Evolutionary conservation across 2,113 vertebrate genomes (phyloP).

Genomic region (Phoxinus phoxinus): DNA sequence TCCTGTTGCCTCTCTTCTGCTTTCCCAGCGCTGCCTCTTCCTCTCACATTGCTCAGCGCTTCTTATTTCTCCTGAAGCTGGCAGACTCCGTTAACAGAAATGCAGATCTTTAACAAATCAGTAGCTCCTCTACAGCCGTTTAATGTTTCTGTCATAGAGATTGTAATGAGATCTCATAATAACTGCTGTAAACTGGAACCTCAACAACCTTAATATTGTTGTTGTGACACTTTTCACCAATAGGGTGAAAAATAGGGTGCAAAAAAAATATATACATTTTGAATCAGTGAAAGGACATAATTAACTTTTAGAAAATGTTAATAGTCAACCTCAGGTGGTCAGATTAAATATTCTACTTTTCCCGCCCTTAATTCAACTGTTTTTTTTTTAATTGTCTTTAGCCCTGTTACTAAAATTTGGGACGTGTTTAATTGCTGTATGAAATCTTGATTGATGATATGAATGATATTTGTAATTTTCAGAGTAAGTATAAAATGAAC

Average conservation of each 20-base stretch:
- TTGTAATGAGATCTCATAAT: background rate
- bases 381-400: no score
- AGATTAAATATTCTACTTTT: no score
- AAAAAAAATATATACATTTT: background rate
- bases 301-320: no score
- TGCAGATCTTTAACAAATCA: constrained; percentile 24
- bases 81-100: background rate
- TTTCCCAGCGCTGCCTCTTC: background rate
- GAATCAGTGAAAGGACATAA: background rate
- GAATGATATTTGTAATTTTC: no score
- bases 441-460: no score
- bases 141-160: background rate
- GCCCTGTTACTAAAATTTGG: no score
- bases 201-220: background rate
- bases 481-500: no score
- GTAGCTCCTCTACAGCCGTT: background rate
- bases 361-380: no score
- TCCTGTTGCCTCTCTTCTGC: background rate
- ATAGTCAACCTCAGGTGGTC: no score
- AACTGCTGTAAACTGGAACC: constrained; percentile 5
- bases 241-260: background rate
- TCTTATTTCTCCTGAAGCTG: constrained; percentile 13
- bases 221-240: background rate
- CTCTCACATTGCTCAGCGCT: background rate
- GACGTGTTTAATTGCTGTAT: no score